These are phyloP conservation scores for Trichogramma evanescens DNA, from an alignment of 2,888 invertebrate genomes.

Conservation along the genomic window DNA sequence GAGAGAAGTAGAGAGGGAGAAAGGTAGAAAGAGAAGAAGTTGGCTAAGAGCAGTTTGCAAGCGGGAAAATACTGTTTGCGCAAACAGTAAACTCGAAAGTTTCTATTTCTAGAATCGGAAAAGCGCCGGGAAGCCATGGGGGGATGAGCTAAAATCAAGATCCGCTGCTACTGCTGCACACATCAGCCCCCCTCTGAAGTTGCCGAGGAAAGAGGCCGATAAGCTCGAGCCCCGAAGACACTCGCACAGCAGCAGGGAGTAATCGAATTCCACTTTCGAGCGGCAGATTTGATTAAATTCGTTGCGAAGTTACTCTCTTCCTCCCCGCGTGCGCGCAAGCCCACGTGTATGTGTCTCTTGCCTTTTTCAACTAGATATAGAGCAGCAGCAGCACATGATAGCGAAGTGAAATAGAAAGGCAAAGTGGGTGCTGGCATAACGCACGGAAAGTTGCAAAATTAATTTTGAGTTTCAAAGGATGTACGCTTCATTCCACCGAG, in stretches of 20 bases:
- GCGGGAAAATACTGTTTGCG: conserved; percentile 37
- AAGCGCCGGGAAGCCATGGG: conserved; percentile 26
- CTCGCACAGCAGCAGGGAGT: conserved; percentile 1
- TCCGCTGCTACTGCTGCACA: neutral
- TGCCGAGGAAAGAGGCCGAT: conserved; percentile 11
- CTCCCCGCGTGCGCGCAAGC: neutral
- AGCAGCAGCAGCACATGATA: too few relatives aligned
- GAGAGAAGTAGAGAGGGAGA: conserved; percentile 4
- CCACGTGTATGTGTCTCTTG: neutral
- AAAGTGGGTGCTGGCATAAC: too few relatives aligned
- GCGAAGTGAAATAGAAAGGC: too few relatives aligned
- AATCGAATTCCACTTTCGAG: conserved; percentile 17
- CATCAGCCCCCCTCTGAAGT: conserved; percentile 5
- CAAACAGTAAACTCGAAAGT: conserved; percentile 35
- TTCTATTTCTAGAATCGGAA: conserved; percentile 26
- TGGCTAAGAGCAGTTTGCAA: neutral
- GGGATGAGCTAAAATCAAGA: conserved; percentile 19
- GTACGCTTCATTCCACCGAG: too few relatives aligned
- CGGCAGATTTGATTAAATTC: conserved; percentile 18
- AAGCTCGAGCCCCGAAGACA: conserved; percentile 7
- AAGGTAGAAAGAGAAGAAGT: conserved; percentile 10
- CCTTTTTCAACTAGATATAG: too few relatives aligned
- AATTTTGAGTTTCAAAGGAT: too few relatives aligned
- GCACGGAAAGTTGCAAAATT: too few relatives aligned
- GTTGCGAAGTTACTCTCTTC: conserved; percentile 3